A percentile compares a stretch with the other conserved stretches of the same genome.
phyloP scores from a whole-genome alignment of 2,113 vertebrate species.

The Eurystomus gularis region DNA sequence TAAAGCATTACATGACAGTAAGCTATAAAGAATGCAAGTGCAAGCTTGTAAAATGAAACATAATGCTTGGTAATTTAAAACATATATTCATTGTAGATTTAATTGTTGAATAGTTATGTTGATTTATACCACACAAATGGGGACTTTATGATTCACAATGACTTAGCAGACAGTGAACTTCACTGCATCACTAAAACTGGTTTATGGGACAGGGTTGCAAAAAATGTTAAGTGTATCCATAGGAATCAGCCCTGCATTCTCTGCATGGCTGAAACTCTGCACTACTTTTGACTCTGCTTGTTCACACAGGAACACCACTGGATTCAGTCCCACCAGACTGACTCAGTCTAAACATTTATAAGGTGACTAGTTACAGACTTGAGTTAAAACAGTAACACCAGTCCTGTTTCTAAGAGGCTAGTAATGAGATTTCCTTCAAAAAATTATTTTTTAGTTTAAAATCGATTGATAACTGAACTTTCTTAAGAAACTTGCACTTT shows the following conservation, averaged over 20 bases:
- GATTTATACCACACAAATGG: constrained; percentile 53
- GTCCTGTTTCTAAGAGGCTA: neutral
- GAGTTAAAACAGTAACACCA: neutral
- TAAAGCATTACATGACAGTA: constrained; percentile 68
- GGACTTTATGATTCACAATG: constrained; percentile 48
- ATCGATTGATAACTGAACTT: neutral
- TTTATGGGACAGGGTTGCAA: constrained; percentile 11
- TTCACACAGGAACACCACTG: neutral
- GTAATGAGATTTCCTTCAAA: neutral
- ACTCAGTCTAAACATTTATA: neutral
- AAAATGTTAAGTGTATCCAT: neutral
- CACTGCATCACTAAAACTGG: constrained; percentile 8
- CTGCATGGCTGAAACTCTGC: neutral
- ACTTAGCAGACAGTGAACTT: constrained; percentile 50
- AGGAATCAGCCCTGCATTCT: neutral
- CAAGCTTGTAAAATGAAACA: constrained; percentile 68
- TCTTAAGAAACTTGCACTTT: neutral
- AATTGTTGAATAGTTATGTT: constrained; percentile 67
- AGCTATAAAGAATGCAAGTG: constrained; percentile 59
- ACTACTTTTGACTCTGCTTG: neutral
- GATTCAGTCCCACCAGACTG: neutral
- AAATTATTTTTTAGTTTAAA: neutral
- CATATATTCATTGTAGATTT: constrained; percentile 65
- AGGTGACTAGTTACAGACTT: neutral
- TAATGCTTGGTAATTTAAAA: constrained; percentile 61